Conservation (phyloP, 2,113 vertebrate species). For the Ailurus styani region DNA sequence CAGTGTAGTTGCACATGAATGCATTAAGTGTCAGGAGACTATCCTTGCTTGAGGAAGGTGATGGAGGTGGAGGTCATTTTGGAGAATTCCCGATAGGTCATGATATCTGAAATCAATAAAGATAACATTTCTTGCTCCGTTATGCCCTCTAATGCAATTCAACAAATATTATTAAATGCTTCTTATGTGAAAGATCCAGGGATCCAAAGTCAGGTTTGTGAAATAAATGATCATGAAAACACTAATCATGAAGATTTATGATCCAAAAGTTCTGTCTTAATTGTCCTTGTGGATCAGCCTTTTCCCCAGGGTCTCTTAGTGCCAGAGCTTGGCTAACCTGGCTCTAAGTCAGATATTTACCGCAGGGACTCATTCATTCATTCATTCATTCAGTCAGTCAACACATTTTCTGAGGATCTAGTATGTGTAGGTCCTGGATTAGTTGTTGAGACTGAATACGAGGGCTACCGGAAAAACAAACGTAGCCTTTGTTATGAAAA, state of each 20-base stretch:
- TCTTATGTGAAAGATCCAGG: background rate
- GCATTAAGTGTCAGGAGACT: background rate
- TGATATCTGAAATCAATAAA: background rate
- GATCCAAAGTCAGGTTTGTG: background rate
- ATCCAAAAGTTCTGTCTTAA: background rate
- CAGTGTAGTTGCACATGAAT: background rate
- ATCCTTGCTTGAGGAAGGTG: background rate
- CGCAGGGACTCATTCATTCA: background rate
- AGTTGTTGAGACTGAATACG: background rate
- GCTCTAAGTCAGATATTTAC: background rate
- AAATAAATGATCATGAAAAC: background rate
- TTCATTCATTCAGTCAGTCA: background rate
- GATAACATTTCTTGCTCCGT: background rate
- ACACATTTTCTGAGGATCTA: background rate
- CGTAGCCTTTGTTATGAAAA: background rate
- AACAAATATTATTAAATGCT: background rate
- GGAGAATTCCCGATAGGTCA: background rate
- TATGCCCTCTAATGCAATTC: background rate
- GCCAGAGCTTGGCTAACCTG: background rate
- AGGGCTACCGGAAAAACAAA: background rate
- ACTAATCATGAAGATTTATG: background rate
- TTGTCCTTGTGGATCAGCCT: background rate
- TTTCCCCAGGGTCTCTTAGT: background rate
- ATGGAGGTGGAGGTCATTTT: background rate
- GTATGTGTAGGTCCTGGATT: background rate